Evolutionary conservation across 2,797 vertebrate genomes (phyloP).

Genomic region (Natrix natrix): DNA sequence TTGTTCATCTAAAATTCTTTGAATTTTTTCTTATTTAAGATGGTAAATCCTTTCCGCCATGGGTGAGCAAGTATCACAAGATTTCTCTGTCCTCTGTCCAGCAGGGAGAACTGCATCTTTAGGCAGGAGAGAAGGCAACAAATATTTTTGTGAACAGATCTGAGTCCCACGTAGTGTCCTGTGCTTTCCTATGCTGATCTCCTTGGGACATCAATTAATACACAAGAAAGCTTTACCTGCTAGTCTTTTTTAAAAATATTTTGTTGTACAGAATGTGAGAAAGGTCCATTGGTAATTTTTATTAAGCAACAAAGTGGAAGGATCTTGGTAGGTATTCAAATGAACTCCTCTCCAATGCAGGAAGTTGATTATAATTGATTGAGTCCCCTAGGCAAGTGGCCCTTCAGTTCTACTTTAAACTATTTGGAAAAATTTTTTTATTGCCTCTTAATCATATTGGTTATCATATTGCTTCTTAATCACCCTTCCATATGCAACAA

Average conservation of each 20-base stretch:
- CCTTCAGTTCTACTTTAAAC: not conserved
- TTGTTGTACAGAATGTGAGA: not conserved
- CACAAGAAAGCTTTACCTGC: not conserved
- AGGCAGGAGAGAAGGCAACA: not conserved
- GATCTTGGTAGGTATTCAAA: not conserved
- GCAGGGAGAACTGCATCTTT: not conserved
- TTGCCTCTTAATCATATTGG: not conserved
- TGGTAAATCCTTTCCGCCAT: not conserved
- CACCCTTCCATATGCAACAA: not conserved
- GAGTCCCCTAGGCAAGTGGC: not conserved
- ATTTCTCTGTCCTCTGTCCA: not conserved
- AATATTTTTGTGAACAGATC: not conserved
- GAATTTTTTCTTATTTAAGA: not conserved
- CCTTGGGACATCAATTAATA: not conserved
- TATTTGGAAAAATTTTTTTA: not conserved
- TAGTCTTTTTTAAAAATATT: not conserved
- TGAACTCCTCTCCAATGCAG: not conserved
- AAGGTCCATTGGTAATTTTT: not conserved
- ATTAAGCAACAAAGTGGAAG: not conserved
- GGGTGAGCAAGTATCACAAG: not conserved
- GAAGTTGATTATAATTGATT: not conserved
- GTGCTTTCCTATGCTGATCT: not conserved
- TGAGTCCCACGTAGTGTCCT: not conserved
- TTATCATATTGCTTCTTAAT: not conserved
- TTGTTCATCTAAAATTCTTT: not conserved